phyloP scores from a whole-genome alignment of 2,797 vertebrate genomes.

The Mormyrus hasselquistii region DNA sequence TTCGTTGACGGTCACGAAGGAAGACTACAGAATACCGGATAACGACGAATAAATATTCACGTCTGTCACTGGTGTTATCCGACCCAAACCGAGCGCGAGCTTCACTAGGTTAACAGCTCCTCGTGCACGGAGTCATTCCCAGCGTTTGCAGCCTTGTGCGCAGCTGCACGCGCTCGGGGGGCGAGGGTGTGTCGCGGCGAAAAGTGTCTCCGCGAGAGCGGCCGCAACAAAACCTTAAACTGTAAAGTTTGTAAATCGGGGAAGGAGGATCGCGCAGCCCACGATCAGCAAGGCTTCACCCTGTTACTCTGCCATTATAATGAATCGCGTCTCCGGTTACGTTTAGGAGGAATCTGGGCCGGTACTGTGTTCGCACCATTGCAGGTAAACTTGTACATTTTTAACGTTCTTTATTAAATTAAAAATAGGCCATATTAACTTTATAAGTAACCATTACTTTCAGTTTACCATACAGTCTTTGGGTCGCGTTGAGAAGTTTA shows the following conservation, averaged over 20 bases:
- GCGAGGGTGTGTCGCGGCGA: background rate
- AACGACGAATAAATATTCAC: background rate
- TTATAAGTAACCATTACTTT: background rate
- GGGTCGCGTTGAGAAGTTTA: background rate
- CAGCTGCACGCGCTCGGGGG: background rate
- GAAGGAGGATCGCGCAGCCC: background rate
- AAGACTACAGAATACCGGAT: background rate
- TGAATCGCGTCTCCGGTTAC: conserved; percentile 2
- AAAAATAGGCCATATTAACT: background rate
- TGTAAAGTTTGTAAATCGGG: background rate
- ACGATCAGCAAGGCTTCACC: background rate
- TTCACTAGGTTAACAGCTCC: background rate
- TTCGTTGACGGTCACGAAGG: too few relatives aligned
- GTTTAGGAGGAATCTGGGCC: background rate
- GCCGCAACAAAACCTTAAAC: background rate
- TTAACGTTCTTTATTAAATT: background rate
- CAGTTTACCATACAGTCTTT: background rate
- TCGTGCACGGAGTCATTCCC: background rate
- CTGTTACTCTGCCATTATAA: background rate
- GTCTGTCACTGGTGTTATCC: background rate
- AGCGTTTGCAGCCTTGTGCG: background rate
- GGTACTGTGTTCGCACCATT: background rate
- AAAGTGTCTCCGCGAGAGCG: background rate
- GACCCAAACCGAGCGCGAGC: background rate
- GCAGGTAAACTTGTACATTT: background rate